Conservation (phyloP, 1,140 invertebrate species). For the Solenopsis invicta region DNA sequence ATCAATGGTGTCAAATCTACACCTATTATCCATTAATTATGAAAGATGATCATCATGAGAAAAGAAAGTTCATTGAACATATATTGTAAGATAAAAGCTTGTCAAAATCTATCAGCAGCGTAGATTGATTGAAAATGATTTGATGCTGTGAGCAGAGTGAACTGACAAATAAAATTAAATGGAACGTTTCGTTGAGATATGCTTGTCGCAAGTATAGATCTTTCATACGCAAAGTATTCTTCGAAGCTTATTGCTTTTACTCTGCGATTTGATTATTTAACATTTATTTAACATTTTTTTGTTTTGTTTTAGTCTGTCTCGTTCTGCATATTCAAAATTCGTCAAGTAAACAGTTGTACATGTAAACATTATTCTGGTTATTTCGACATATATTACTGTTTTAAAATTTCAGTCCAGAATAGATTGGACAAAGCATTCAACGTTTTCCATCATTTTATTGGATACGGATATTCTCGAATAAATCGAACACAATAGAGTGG, state of each 20-base stretch:
- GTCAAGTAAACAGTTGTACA: too few species aligned
- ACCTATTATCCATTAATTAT: neutral
- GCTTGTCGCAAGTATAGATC: neutral
- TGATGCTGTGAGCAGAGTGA: neutral
- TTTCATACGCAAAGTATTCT: neutral
- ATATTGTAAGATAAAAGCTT: conserved; percentile 9
- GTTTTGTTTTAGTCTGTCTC: too few species aligned
- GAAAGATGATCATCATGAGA: neutral
- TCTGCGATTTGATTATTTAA: neutral
- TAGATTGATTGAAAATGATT: neutral
- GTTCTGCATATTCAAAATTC: neutral
- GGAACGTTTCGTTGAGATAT: neutral
- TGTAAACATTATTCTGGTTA: too few species aligned
- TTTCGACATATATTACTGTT: too few species aligned
- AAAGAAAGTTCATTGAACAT: neutral
- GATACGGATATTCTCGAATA: neutral
- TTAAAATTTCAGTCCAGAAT: too few species aligned
- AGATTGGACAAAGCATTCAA: too few species aligned
- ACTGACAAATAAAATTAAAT: conserved; percentile 11
- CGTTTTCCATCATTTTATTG: neutral
- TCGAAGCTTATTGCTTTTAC: neutral
- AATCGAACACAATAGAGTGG: neutral
- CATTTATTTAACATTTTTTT: too few species aligned
- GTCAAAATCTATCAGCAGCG: neutral
- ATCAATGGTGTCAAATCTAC: neutral